These are phyloP conservation scores for Drosophila silvestris DNA, from an alignment of 2,888 invertebrate genomes.

Conservation along the genomic window DNA sequence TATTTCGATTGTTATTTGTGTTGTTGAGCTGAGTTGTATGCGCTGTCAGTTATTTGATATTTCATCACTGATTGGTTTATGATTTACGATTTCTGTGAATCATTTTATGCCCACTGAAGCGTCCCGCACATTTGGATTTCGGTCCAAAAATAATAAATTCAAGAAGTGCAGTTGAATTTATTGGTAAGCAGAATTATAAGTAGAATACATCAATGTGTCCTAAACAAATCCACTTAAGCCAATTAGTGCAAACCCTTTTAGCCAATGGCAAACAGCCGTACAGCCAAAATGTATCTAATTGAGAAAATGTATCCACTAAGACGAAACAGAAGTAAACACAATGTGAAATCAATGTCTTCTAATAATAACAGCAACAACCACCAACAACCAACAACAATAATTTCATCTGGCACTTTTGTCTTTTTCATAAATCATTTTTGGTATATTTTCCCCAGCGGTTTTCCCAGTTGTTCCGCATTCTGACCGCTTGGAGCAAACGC, in stretches of 20 bases:
- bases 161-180: background rate
- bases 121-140: constrained; percentile 10
- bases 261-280: constrained; percentile 47
- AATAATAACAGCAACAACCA: constrained; percentile 15
- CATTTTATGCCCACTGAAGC: constrained; percentile 37
- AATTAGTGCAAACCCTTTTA: constrained; percentile 41
- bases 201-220: constrained; percentile 7
- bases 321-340: background rate
- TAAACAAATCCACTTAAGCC: constrained; percentile 15
- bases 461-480: constrained; percentile 22
- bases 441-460: constrained; percentile 38
- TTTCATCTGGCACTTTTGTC: background rate
- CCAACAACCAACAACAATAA: background rate
- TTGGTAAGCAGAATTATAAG: background rate
- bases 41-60: constrained; percentile 67
- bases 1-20: constrained; percentile 12
- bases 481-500: constrained; percentile 52
- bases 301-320: constrained; percentile 1
- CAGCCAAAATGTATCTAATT: constrained; percentile 45
- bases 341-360: constrained; percentile 63
- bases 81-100: constrained; percentile 24
- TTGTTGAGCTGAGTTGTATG: constrained; percentile 40
- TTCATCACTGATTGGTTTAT: constrained; percentile 65
- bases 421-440: constrained; percentile 75
- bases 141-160: background rate